Percentiles rank a stretch among this genome's conserved stretches.
phyloP scores from a whole-genome alignment of 2,888 invertebrate species.

The Uloborus plumipes region DNA sequence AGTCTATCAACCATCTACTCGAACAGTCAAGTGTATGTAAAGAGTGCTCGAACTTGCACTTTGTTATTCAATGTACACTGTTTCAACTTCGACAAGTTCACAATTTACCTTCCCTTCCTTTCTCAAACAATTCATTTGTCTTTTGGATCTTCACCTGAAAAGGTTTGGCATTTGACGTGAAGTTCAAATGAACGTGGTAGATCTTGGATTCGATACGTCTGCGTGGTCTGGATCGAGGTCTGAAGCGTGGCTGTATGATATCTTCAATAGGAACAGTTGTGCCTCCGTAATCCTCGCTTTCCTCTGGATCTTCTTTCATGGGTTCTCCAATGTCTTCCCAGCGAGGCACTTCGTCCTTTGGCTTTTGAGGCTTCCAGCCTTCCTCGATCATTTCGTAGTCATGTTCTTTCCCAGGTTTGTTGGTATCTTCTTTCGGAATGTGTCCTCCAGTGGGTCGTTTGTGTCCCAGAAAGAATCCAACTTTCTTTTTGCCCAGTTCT shows the following conservation, averaged over 20 bases:
- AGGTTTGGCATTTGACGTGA: constrained; percentile 28
- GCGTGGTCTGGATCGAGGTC: constrained; percentile 13
- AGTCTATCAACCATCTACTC: too few relatives aligned
- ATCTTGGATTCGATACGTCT: constrained; percentile 27
- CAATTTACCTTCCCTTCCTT: too few relatives aligned
- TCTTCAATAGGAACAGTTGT: constrained; percentile 16
- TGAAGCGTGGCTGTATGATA: constrained; percentile 25
- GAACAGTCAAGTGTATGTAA: too few relatives aligned
- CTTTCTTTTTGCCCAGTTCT: constrained; percentile 24
- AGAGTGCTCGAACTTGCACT: too few relatives aligned
- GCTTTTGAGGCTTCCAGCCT: constrained; percentile 7
- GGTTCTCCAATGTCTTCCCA: constrained; percentile 50
- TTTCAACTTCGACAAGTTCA: too few relatives aligned
- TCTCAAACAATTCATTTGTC: too few relatives aligned
- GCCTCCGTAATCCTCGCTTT: not conserved
- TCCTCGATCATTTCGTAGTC: not conserved
- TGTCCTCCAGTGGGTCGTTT: not conserved
- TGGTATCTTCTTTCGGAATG: not conserved
- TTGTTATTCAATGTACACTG: too few relatives aligned
- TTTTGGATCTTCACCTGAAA: constrained; percentile 7
- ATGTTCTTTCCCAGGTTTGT: not conserved
- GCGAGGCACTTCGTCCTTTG: not conserved
- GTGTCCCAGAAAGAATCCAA: not conserved
- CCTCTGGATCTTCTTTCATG: constrained; percentile 1
- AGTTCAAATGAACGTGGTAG: constrained; percentile 35